Percentiles rank a stretch among this genome's conserved stretches.
Evolutionary conservation across 2,113 vertebrate species (phyloP).

Genomic region (Puffinus mauretanicus): DNA sequence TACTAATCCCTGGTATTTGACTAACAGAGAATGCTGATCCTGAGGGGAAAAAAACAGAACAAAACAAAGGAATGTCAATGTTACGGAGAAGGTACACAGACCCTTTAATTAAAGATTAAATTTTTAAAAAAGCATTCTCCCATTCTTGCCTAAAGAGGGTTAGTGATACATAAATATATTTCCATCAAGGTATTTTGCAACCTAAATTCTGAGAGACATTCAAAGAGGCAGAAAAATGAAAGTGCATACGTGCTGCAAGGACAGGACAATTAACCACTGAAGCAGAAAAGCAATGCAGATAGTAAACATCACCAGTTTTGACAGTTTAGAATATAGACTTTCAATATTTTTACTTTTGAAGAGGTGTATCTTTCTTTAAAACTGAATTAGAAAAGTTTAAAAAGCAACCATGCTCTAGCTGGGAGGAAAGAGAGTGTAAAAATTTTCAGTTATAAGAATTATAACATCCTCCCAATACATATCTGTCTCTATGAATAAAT

Average conservation of each 20-base stretch:
- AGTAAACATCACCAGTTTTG: not conserved
- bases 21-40: slow-evolving; percentile 89
- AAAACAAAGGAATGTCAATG: not conserved
- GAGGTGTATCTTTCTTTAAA: not conserved
- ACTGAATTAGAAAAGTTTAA: not conserved
- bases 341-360: not conserved
- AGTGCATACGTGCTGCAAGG: not conserved
- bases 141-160: not conserved
- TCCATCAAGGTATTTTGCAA: not conserved
- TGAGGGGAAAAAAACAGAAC: slow-evolving; percentile 51
- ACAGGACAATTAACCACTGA: not conserved
- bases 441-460: not conserved
- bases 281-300: not conserved
- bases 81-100: not conserved
- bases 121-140: not conserved
- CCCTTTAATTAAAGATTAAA: not conserved
- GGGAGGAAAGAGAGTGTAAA: not conserved
- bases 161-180: not conserved
- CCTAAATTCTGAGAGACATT: not conserved
- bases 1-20: slow-evolving; percentile 88
- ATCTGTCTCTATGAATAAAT: not conserved
- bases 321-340: not conserved
- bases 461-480: not conserved
- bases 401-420: not conserved
- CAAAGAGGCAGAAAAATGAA: not conserved